Percentiles rank a stretch among this genome's conserved stretches.
These are phyloP conservation scores for Hecatera dysodea DNA, from an alignment of 2,888 invertebrate genomes.

Conservation along the genomic window DNA sequence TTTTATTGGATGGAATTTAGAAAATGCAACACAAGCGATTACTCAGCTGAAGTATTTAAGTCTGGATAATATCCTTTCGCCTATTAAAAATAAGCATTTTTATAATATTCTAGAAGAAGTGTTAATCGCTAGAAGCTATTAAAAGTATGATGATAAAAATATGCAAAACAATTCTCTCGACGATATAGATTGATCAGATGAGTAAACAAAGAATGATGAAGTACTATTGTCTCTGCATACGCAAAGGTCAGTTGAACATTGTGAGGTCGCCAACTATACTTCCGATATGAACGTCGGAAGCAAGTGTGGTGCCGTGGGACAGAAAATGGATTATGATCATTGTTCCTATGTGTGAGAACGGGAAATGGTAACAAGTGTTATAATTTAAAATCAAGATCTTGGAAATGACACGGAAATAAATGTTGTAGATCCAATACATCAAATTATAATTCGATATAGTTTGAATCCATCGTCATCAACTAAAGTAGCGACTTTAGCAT, in stretches of 20 bases:
- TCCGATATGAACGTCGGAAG: constrained; percentile 68
- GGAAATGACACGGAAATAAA: background rate
- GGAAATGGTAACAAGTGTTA: constrained; percentile 6
- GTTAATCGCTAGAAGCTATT: background rate
- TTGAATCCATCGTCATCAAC: too few relatives aligned
- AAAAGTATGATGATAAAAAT: background rate
- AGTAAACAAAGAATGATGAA: constrained; percentile 53
- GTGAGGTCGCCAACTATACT: constrained; percentile 69
- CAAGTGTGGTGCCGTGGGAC: constrained; percentile 26
- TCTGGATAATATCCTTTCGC: constrained; percentile 4
- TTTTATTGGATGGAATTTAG: constrained; percentile 16
- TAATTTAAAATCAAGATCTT: background rate
- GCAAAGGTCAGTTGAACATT: constrained; percentile 47
- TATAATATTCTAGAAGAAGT: background rate
- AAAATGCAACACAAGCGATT: constrained; percentile 21
- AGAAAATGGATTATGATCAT: constrained; percentile 32
- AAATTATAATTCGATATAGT: too few relatives aligned
- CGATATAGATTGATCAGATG: constrained; percentile 34
- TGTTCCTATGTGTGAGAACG: constrained; percentile 10
- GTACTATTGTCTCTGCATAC: constrained; percentile 38
- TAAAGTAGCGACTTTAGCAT: too few relatives aligned
- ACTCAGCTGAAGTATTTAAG: background rate
- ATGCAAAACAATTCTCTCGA: background rate
- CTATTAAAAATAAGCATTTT: background rate
- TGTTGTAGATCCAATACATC: background rate